A percentile compares a stretch with the other conserved stretches of the same genome.
These are phyloP conservation scores for Blastobasis lacticolella DNA, from an alignment of 2,888 invertebrate genomes.

Conservation along the genomic window DNA sequence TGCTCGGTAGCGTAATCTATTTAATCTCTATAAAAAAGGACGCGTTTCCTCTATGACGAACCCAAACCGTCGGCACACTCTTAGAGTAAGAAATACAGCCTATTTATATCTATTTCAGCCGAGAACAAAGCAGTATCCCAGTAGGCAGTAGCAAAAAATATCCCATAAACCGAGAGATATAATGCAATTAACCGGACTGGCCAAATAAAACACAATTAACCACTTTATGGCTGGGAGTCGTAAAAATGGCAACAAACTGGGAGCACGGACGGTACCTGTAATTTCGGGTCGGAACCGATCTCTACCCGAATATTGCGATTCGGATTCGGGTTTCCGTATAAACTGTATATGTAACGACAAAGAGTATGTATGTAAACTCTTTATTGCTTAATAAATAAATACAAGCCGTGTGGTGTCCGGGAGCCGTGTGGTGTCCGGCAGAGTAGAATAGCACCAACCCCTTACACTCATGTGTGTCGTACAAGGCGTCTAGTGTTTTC, in stretches of 20 bases:
- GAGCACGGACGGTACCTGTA: conserved; percentile 17
- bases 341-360: too few relatives aligned
- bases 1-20: too few relatives aligned
- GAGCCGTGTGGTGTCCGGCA: too few relatives aligned
- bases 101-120: not conserved
- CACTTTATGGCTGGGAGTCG: conserved; percentile 7
- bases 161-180: not conserved
- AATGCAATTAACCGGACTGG: not conserved
- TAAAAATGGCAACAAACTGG: conserved; percentile 6
- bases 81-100: not conserved
- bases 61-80: not conserved
- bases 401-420: too few relatives aligned
- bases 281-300: conserved; percentile 15
- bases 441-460: too few relatives aligned
- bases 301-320: not conserved
- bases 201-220: conserved; percentile 5
- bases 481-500: too few relatives aligned
- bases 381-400: too few relatives aligned
- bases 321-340: too few relatives aligned
- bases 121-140: not conserved
- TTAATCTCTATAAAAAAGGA: too few relatives aligned
- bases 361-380: too few relatives aligned
- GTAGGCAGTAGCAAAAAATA: not conserved
- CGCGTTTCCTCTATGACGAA: not conserved
- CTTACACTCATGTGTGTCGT: too few relatives aligned